Evolutionary conservation across 2,888 invertebrate genomes (phyloP), one percentile per base, ranked within the genome.

Genomic region (Lycophotia porphyrea): DNA sequence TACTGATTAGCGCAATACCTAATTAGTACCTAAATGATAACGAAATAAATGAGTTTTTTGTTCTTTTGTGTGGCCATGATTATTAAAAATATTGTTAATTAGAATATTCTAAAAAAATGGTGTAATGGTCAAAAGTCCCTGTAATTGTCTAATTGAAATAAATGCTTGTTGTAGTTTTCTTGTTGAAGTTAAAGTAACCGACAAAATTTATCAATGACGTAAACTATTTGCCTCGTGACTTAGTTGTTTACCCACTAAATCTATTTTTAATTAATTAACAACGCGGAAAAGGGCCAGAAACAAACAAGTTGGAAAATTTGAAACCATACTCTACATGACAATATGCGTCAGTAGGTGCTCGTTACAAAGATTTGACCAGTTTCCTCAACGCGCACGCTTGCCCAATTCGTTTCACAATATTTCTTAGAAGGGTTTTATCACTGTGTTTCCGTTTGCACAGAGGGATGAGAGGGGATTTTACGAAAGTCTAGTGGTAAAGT

Each of bases 371-470:
- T 68, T 79, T 44, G 0, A 21, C 2, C 8, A 71, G 60, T 81
- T 81, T 81, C 81, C 81, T 81, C 42, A 81, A 72, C 3, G 9
- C 7, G n/a, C 1, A 8, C 9, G 21, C 21, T 18, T 58, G 69
- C 78, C 77, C 24, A 81, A 81, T 58, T 77, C 1, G 21, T 73
- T 72, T 55, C 64, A 15, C 39, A 55, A 58, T 36, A 36, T 36
- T 81, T 77, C 81, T 73, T 4, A 34, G 81, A 70, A 77, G 15
- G 1, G 4, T 27, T 68, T 71, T 34, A 34, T 81, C 76, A 80
- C 8, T 36, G 0, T 5, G 8, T 70, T 61, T 31, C 42, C 68
- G 31, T 55, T 76, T 47, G 15, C 36, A 31, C 18, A 42, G n/a
- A 18, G 3, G 18, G n/a, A n/a, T 21, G 2, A 34, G 15, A 0